These are phyloP conservation scores for Silurus aristotelis DNA, from an alignment of 2,797 vertebrate species.

Conservation along the genomic window DNA sequence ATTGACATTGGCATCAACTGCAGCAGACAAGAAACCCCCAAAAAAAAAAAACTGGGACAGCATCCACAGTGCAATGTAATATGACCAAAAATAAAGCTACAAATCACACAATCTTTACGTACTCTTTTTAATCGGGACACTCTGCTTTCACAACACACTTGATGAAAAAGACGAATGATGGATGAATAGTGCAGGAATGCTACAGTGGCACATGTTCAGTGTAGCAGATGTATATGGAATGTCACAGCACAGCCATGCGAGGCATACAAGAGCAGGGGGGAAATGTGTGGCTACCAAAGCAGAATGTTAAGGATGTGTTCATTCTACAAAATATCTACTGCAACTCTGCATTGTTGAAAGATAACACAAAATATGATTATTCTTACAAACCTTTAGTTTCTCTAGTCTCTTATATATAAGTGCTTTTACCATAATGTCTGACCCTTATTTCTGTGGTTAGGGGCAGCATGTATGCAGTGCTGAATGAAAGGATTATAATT, in stretches of 20 bases:
- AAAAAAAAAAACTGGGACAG: not conserved
- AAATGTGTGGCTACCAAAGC: not conserved
- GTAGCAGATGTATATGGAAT: constrained; percentile 5
- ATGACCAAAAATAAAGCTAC: constrained; percentile 3
- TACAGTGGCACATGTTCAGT: not conserved
- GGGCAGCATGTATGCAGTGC: not conserved
- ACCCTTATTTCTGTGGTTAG: not conserved
- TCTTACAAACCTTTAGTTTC: not conserved
- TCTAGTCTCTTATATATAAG: not conserved
- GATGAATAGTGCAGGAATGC: not conserved
- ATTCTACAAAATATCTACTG: not conserved
- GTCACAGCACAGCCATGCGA: constrained; percentile 33
- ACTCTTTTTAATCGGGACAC: not conserved
- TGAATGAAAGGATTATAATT: not conserved
- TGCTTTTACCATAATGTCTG: not conserved
- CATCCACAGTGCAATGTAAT: not conserved
- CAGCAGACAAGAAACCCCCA: not conserved
- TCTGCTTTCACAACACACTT: not conserved
- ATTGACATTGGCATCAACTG: not conserved
- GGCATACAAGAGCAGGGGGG: not conserved
- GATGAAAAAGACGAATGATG: constrained; percentile 14
- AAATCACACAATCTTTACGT: not conserved
- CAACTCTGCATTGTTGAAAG: not conserved
- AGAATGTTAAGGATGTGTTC: not conserved
- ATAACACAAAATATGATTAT: not conserved